Base-by-base conservation (phyloP, 2,113 vertebrate genomes). In the Etheostoma spectabile region DNA sequence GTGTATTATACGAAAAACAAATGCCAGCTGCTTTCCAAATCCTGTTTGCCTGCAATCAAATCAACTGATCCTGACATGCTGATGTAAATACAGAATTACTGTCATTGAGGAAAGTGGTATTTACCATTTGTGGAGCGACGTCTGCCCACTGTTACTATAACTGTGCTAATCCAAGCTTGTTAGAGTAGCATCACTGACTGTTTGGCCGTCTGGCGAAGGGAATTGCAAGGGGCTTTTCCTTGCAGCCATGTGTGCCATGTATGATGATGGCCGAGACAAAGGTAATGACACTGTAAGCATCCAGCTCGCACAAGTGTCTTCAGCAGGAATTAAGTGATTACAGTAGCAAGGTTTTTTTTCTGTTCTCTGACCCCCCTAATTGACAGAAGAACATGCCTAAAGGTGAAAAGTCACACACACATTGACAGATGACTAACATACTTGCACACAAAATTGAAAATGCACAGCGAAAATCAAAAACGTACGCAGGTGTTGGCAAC, bases 1-100 rank as follows among this genome's bases (percentile, higher is more conserved):
- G 70, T 48, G 71, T 59, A 71, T 74, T 74, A 63, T 61, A 60
- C 49, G 14, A 70, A 82, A 74, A 75, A 80, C 48, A 82, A 77
- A 82, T 22, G 38, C 65, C 64, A 87, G 74, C 76, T 67, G 74
- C 49, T 87, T 83, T 70, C 46, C 30, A 77, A 88, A 89, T 92
- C 80, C 57, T 78, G 6, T 86, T 86, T 83, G 72, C 46, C 70
- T 81, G 80, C 83, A 89, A 88, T 82, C 83, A 88, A 72, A 89
- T 84, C 70, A 81, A 73, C 22, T 77, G 68, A 84, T 84, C 69
- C 70, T 66, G 67, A 79, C 65, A 71, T 15, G 66, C 0, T 6
- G 67, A 80, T 66, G 69, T 70, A 85, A 85, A 79, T 63, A 79
- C 62, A 79, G 80, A 82, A 79, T 81, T 46, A 80, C 66, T 74